These are phyloP conservation scores for Myotis vivesi DNA, from an alignment of 2,797 vertebrate genomes.

Conservation along the genomic window DNA sequence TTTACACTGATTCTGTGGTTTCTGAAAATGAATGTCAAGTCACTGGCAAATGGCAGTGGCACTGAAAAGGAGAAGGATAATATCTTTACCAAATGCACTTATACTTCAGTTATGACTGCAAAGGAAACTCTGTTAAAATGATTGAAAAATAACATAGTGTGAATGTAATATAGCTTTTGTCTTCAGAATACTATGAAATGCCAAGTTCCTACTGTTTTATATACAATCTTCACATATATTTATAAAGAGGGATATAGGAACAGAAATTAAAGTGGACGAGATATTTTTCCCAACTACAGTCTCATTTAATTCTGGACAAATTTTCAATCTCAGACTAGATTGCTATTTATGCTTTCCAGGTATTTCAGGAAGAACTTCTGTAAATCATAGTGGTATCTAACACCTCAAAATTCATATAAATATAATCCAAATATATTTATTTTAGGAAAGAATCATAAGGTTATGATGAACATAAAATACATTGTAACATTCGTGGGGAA, in stretches of 20 bases:
- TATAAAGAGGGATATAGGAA: not conserved
- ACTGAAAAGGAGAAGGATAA: not conserved
- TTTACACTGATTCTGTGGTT: constrained; percentile 34
- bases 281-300: constrained; percentile 52
- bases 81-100: not conserved
- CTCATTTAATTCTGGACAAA: constrained; percentile 25
- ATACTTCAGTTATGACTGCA: constrained; percentile 38
- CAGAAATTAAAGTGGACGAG: constrained; percentile 47
- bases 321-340: constrained; percentile 46
- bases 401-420: not conserved
- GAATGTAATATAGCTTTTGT: constrained; percentile 42
- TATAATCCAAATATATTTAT: not conserved
- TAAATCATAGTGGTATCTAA: not conserved
- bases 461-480: not conserved
- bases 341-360: constrained; percentile 14
- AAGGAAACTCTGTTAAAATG: constrained; percentile 10
- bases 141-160: not conserved
- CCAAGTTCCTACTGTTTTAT: not conserved
- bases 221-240: constrained; percentile 40
- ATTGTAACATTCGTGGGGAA: not conserved
- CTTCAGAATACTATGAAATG: constrained; percentile 27
- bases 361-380: not conserved
- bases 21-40: constrained; percentile 46
- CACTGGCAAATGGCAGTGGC: not conserved
- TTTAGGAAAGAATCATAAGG: not conserved